Conservation (phyloP, 2,888 invertebrate genomes). For the Volucella inanis region DNA sequence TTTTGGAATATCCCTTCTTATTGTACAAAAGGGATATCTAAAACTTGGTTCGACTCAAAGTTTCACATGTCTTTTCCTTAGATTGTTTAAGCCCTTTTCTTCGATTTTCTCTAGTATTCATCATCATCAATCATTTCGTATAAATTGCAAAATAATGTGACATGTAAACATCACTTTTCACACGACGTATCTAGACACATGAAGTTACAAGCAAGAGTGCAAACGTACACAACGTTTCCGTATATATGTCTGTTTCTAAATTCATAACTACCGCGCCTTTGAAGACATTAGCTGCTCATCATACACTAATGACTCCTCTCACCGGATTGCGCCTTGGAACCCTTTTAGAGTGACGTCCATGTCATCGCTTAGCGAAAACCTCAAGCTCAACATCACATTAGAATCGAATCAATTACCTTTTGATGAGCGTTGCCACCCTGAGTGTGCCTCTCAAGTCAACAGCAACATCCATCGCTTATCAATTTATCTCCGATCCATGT, state of each 20-base stretch:
- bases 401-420: slow-evolving; percentile 69
- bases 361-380: slow-evolving; percentile 53
- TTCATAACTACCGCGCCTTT: slow-evolving; percentile 45
- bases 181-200: neutral
- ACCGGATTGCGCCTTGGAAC: slow-evolving; percentile 18
- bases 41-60: too few species aligned
- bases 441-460: slow-evolving; percentile 31
- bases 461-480: slow-evolving; percentile 68
- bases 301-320: slow-evolving; percentile 56
- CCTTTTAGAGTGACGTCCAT: slow-evolving; percentile 44
- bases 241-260: slow-evolving; percentile 11
- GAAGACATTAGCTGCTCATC: slow-evolving; percentile 66
- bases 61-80: too few species aligned
- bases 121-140: slow-evolving; percentile 68
- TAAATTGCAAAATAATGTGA: slow-evolving; percentile 66
- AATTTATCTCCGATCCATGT: slow-evolving; percentile 68
- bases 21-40: too few species aligned
- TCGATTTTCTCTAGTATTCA: slow-evolving; percentile 1
- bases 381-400: slow-evolving; percentile 67
- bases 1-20: too few species aligned
- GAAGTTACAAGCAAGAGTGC: neutral
- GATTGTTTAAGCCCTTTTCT: slow-evolving; percentile 30
- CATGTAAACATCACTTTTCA: slow-evolving; percentile 54
- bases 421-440: slow-evolving; percentile 10
- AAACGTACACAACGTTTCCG: neutral